phyloP scores from a whole-genome alignment of 2,113 vertebrate genomes.

The Semicossyphus pulcher region DNA sequence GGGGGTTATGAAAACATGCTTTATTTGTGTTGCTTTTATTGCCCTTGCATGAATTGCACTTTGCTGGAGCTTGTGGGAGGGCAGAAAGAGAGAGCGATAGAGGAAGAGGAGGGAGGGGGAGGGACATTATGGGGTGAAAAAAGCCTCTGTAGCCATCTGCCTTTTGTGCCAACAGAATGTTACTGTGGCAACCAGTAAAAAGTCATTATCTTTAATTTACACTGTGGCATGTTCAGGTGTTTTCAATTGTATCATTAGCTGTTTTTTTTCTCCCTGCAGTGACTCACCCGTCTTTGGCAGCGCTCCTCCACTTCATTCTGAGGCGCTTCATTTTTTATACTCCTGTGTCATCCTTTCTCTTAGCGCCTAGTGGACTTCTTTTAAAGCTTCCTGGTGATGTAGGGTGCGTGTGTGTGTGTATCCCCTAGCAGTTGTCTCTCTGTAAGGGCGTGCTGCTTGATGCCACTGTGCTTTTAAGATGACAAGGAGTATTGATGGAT shows the following conservation, averaged over 20 bases:
- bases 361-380: conserved; percentile 18
- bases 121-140: not conserved
- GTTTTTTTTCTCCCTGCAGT: conserved; percentile 35
- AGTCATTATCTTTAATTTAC: conserved; percentile 83
- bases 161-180: conserved; percentile 75
- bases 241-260: conserved; percentile 75
- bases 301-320: conserved; percentile 37
- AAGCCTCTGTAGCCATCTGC: conserved; percentile 66
- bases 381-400: conserved; percentile 22
- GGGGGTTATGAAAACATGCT: conserved; percentile 26
- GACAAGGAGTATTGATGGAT: conserved; percentile 7
- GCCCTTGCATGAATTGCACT: conserved; percentile 37
- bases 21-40: conserved; percentile 45
- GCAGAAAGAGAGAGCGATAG: conserved; percentile 31
- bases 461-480: conserved; percentile 19
- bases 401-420: conserved; percentile 5
- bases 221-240: conserved; percentile 81
- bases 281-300: conserved; percentile 65
- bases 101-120: conserved; percentile 2
- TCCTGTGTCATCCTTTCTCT: conserved; percentile 32
- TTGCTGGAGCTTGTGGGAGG: not conserved
- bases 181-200: conserved; percentile 83
- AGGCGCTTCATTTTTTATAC: conserved; percentile 5
- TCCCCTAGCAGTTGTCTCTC: conserved; percentile 3
- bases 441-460: conserved; percentile 2